These are phyloP conservation scores for Regulus satrapa DNA, from an alignment of 2,113 vertebrate species.

Conservation along the genomic window DNA sequence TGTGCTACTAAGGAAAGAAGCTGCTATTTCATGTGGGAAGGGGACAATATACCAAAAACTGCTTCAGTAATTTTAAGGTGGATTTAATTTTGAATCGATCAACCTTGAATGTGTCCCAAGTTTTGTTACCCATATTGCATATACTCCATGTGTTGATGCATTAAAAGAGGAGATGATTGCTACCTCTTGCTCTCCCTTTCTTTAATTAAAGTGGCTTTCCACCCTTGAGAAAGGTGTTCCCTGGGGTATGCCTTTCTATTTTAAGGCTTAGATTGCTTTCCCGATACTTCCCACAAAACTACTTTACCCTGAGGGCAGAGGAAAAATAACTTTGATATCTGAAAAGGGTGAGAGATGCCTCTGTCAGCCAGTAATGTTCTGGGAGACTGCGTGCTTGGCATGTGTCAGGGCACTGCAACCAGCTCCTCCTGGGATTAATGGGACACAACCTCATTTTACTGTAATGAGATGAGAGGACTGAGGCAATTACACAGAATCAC, in stretches of 20 bases:
- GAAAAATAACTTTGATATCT: not conserved
- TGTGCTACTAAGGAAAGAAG: not conserved
- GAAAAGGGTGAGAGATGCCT: slow-evolving; percentile 1
- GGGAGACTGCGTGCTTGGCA: not conserved
- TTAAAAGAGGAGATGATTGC: not conserved
- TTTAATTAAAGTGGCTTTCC: not conserved
- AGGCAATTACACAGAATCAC: not conserved
- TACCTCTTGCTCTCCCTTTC: not conserved
- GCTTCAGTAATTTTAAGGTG: not conserved
- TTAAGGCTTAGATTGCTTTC: not conserved
- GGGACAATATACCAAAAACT: not conserved
- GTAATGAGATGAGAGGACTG: not conserved
- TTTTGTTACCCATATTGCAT: not conserved
- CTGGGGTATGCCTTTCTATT: not conserved
- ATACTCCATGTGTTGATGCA: not conserved
- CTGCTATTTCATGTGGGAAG: not conserved
- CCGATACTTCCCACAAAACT: not conserved
- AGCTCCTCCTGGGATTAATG: slow-evolving; percentile 4
- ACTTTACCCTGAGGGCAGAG: not conserved
- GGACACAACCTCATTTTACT: not conserved
- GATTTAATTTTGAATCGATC: not conserved
- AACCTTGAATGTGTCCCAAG: not conserved
- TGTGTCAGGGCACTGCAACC: not conserved
- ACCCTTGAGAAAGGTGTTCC: not conserved
- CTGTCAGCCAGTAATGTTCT: not conserved